phyloP scores from a whole-genome alignment of 2,888 invertebrate genomes.

The Arctia plantaginis region DNA sequence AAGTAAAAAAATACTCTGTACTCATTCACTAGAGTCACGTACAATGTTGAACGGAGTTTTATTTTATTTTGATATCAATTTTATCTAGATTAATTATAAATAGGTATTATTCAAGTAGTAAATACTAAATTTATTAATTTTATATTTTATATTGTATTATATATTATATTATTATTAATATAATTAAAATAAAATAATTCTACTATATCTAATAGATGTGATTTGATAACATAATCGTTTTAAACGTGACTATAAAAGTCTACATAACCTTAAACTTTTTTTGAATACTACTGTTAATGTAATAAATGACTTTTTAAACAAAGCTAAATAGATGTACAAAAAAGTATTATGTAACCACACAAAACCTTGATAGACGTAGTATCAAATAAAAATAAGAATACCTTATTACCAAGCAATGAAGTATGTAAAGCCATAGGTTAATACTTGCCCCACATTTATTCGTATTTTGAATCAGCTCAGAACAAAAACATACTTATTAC shows the following conservation, averaged over 20 bases:
- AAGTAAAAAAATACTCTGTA: background rate
- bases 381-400: background rate
- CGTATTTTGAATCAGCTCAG: background rate
- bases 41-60: background rate
- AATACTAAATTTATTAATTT: background rate
- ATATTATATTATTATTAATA: too few relatives aligned
- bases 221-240: background rate
- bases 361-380: background rate
- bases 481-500: slow-evolving; percentile 14
- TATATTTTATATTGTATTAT: too few relatives aligned
- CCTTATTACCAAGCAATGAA: background rate
- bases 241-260: background rate
- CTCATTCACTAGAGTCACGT: background rate
- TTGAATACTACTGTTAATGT: background rate
- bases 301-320: background rate
- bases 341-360: background rate
- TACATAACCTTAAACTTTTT: background rate
- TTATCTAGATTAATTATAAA: background rate
- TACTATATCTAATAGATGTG: background rate
- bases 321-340: background rate
- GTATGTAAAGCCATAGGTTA: background rate
- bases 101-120: background rate
- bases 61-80: background rate
- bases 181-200: background rate
- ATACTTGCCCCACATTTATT: background rate